phyloP scores from a whole-genome alignment of 2,113 vertebrate species.

The Neodon shergylaensis region DNA sequence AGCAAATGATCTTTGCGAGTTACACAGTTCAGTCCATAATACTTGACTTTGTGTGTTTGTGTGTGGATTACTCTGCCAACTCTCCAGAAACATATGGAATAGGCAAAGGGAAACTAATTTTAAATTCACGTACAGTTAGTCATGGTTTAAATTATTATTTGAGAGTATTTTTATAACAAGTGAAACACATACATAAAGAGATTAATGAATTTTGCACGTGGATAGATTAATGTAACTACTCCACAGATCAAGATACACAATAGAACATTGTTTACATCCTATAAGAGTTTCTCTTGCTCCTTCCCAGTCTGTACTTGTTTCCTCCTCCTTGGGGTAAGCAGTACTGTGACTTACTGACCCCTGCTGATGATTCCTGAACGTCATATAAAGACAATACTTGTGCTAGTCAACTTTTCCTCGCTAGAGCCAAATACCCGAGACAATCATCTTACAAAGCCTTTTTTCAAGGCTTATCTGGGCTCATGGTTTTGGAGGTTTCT shows the following conservation, averaged over 20 bases:
- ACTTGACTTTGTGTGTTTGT: not conserved
- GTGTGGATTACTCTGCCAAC: not conserved
- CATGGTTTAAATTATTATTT: slow-evolving; percentile 3
- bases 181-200: not conserved
- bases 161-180: not conserved
- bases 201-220: not conserved
- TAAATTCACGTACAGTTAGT: not conserved
- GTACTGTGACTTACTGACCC: not conserved
- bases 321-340: not conserved
- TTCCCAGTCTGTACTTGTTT: not conserved
- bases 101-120: not conserved
- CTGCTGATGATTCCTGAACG: slow-evolving; percentile 3
- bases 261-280: not conserved
- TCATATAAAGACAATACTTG: not conserved
- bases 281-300: not conserved
- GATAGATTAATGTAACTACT: not conserved
- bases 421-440: not conserved
- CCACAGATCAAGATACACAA: not conserved
- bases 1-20: not conserved
- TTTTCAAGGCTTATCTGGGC: not conserved
- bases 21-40: not conserved
- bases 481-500: not conserved
- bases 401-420: not conserved
- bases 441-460: not conserved
- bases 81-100: not conserved